phyloP scores from a whole-genome alignment of 1,140 invertebrate genomes.

The Chionoecetes opilio region DNA sequence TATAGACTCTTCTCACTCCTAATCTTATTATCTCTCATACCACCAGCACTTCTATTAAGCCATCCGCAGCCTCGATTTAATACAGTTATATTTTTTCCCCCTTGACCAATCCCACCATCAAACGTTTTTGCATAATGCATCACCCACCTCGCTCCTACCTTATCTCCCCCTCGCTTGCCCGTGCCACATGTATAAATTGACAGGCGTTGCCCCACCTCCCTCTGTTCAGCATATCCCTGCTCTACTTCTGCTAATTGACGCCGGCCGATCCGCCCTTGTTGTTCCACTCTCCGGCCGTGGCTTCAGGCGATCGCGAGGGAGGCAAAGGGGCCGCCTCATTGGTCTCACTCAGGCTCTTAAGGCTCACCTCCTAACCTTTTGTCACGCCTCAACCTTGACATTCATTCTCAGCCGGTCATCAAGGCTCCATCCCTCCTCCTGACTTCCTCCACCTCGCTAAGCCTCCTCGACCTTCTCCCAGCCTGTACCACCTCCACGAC shows the following conservation, averaged over 20 bases:
- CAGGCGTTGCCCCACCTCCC: background rate
- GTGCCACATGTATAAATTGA: background rate
- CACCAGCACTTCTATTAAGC: no score
- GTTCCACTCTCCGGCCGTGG: background rate
- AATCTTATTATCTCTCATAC: background rate
- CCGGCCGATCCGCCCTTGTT: background rate
- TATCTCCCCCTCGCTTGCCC: background rate
- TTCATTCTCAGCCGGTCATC: background rate
- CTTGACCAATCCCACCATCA: background rate
- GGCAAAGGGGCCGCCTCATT: background rate
- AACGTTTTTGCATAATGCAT: background rate
- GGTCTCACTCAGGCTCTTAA: slow-evolving; percentile 12
- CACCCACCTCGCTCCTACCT: background rate
- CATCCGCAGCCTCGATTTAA: no score
- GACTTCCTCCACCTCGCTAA: background rate
- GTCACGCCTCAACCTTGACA: slow-evolving; percentile 24
- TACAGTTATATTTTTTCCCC: no score
- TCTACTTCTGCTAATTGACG: background rate
- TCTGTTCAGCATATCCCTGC: background rate
- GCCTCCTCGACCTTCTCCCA: no score
- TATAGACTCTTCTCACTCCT: background rate
- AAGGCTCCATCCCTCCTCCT: background rate
- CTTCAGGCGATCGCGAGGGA: background rate
- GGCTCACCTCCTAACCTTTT: slow-evolving; percentile 18
- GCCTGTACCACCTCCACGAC: no score